Percentiles rank a stretch among this genome's conserved stretches.
phyloP scores from a whole-genome alignment of 2,888 invertebrate species.

The Phortica magna region DNA sequence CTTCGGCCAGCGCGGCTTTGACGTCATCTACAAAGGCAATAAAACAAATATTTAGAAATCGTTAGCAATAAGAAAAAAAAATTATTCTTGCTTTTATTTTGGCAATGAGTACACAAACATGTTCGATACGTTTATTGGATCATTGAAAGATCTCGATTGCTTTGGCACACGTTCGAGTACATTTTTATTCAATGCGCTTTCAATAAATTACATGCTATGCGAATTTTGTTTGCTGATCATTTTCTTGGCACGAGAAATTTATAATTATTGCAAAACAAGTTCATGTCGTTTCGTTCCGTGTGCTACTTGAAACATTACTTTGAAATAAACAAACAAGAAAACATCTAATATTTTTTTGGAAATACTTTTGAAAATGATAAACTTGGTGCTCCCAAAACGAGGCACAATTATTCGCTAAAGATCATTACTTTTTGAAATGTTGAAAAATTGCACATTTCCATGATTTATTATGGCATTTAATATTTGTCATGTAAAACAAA shows the following conservation, averaged over 20 bases:
- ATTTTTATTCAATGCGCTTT: neutral
- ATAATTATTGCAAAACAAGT: neutral
- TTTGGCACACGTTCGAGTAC: constrained; percentile 9
- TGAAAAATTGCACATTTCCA: too few species aligned
- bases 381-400: neutral
- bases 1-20: constrained; percentile 48
- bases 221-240: neutral
- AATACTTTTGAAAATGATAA: neutral
- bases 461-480: too few species aligned
- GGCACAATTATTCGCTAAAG: too few species aligned
- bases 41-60: constrained; percentile 12
- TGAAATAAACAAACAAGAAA: neutral
- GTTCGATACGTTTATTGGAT: neutral
- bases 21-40: constrained; percentile 61
- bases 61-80: too few species aligned
- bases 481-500: too few species aligned
- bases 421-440: too few species aligned
- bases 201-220: neutral
- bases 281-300: neutral
- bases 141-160: constrained; percentile 5
- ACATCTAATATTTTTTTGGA: neutral
- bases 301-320: neutral
- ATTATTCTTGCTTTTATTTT: neutral
- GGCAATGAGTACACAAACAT: neutral
- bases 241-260: neutral